Base-by-base conservation (phyloP, 2,888 invertebrate genomes). In the Celastrina argiolus region DNA sequence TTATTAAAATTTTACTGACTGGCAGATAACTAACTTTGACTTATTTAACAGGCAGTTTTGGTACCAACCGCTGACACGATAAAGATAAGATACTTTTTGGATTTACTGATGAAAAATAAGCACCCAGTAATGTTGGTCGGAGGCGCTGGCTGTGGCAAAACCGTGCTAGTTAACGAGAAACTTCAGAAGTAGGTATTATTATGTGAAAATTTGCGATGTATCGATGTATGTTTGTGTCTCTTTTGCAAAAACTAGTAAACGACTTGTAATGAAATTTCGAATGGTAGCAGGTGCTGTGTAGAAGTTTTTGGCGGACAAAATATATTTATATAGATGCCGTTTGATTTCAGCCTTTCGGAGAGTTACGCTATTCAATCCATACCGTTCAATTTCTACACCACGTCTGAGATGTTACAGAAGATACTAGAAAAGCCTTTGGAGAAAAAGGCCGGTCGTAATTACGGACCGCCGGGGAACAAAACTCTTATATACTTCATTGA, bases 101-200 rank as follows among this genome's bases (percentile, higher is more conserved):
- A 99, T 85, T 87, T 98, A 69, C 85, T 99, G 65, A 96, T 98
- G 94, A 95, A 95, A 69, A 95, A 95, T 75, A 94, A 94, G 76
- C 96, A 97, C 81, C 98, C 99, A 0, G 96, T 98, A 1, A 98
- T 99, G 98, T 87, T 99, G 69, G 97, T 98, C 0, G 98, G 98
- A 56, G 94, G 95, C 67, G 97, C 98, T 41, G 98, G 98, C 2
- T 96, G 96, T 76, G 99, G 99, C 2, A 99, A 99, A 92, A 98
- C 98, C 2, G 97, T 95, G n/a, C 80, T 95, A 45, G 93, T 95
- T 36, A 95, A 94, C 74, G 95, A 95, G 81, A 95, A 95, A 81
- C 84, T 95, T 71, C 92, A 93, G 75, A 90, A 88, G 91, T 91
- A 90, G 88, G 91, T 91, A 79, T 72, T 4, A 31, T 31, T 31